A percentile compares a stretch with the other conserved stretches of the same genome.
phyloP scores from a whole-genome alignment of 2,113 vertebrate genomes.

The Anolis carolinensis region DNA sequence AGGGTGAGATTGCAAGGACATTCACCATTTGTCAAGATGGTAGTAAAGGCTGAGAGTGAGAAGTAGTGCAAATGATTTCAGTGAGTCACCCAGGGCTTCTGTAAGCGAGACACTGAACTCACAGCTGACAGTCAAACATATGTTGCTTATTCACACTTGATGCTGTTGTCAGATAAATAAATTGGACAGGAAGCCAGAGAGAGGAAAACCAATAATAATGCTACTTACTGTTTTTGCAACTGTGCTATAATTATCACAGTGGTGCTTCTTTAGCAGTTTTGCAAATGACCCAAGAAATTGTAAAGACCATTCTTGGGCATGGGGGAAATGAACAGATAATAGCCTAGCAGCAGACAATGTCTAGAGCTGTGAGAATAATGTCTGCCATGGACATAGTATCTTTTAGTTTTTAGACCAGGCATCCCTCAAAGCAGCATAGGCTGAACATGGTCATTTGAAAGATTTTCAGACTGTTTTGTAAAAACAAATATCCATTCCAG shows the following conservation, averaged over 20 bases:
- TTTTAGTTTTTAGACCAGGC: background rate
- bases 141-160: background rate
- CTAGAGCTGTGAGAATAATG: background rate
- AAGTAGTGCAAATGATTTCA: background rate
- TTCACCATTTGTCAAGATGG: background rate
- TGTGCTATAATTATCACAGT: background rate
- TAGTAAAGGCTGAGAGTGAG: background rate
- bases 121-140: background rate
- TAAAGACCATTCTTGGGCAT: background rate
- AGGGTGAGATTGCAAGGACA: background rate
- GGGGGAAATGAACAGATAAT: background rate
- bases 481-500: background rate
- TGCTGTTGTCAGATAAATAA: background rate
- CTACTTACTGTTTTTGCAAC: background rate
- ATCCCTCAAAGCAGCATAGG: background rate
- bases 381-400: background rate
- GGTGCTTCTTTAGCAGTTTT: background rate
- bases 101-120: background rate
- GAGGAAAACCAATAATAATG: background rate
- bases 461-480: background rate
- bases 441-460: background rate
- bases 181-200: background rate
- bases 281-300: background rate
- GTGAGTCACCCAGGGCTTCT: background rate
- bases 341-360: background rate